A percentile compares a stretch with the other conserved stretches of the same genome.
Evolutionary conservation across 2,888 invertebrate genomes (phyloP).

Genomic region (Microplitis deprimator): DNA sequence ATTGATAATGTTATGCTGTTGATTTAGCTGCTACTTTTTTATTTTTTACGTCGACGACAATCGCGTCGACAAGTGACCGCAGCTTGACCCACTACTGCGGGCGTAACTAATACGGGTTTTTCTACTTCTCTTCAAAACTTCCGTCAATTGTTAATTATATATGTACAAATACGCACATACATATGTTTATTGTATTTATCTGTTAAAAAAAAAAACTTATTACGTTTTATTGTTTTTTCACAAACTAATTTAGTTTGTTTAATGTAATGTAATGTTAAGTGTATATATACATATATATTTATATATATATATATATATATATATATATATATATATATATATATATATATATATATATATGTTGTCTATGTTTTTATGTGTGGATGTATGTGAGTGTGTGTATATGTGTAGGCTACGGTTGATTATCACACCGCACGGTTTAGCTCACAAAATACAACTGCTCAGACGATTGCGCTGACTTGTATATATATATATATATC

Average conservation of each 20-base stretch:
- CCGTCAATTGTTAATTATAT: no score
- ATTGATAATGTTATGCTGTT: background rate
- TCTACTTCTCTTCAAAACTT: background rate
- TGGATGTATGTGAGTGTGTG: background rate
- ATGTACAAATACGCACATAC: no score
- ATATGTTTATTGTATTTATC: no score
- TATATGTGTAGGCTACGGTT: conserved; percentile 15
- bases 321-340: background rate
- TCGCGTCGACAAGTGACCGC: conserved; percentile 1
- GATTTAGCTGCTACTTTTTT: background rate
- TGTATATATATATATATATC: conserved; percentile 2
- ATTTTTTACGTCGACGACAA: background rate
- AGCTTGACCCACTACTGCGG: background rate
- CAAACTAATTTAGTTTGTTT: background rate
- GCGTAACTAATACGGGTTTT: conserved; percentile 2
- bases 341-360: conserved; percentile 9
- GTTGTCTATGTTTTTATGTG: background rate
- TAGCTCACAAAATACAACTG: conserved; percentile 9
- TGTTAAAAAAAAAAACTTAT: no score
- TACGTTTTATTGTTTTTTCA: background rate
- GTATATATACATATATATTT: background rate
- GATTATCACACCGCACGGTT: conserved; percentile 21
- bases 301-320: no score
- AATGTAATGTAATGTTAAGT: background rate
- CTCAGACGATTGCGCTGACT: background rate